Percentiles rank a stretch among this genome's conserved stretches.
Conservation (phyloP, 2,888 invertebrate species). For the Arenicola marina region DNA sequence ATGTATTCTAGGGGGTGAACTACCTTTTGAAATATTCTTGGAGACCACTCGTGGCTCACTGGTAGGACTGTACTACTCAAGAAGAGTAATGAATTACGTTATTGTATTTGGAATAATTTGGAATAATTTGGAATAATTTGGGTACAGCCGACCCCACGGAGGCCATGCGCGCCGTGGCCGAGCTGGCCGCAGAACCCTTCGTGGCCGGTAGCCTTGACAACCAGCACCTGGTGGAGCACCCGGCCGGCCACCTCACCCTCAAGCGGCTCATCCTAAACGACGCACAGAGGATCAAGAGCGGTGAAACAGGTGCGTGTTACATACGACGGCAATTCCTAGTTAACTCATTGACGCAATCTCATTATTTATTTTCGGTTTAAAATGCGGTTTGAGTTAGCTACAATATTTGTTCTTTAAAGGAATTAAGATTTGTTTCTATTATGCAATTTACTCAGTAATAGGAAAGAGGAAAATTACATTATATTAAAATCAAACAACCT, state of each 20-base stretch:
- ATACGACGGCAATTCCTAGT: too few relatives aligned
- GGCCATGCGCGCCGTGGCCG: slow-evolving; percentile 52
- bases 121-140: neutral
- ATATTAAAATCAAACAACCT: too few relatives aligned
- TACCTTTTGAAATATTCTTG: too few relatives aligned
- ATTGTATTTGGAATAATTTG: too few relatives aligned
- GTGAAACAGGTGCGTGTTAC: slow-evolving; percentile 40
- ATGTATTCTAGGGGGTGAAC: too few relatives aligned
- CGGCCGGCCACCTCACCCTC: slow-evolving; percentile 56
- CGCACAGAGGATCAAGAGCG: slow-evolving; percentile 43
- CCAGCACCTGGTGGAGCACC: slow-evolving; percentile 52
- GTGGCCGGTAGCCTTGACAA: slow-evolving; percentile 41
- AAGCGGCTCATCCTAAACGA: slow-evolving; percentile 55
- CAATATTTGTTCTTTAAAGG: neutral
- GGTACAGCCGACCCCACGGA: slow-evolving; percentile 48
- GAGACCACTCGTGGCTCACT: too few relatives aligned
- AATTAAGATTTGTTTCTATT: too few relatives aligned
- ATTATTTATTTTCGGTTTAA: neutral
- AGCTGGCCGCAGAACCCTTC: slow-evolving; percentile 51
- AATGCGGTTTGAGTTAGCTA: neutral
- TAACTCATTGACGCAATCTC: too few relatives aligned
- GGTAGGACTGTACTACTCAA: too few relatives aligned
- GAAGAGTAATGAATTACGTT: too few relatives aligned
- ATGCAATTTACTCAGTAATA: too few relatives aligned
- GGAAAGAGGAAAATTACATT: too few relatives aligned